Conservation (phyloP, 1,140 invertebrate genomes). For the Meloidogyne chitwoodi region DNA sequence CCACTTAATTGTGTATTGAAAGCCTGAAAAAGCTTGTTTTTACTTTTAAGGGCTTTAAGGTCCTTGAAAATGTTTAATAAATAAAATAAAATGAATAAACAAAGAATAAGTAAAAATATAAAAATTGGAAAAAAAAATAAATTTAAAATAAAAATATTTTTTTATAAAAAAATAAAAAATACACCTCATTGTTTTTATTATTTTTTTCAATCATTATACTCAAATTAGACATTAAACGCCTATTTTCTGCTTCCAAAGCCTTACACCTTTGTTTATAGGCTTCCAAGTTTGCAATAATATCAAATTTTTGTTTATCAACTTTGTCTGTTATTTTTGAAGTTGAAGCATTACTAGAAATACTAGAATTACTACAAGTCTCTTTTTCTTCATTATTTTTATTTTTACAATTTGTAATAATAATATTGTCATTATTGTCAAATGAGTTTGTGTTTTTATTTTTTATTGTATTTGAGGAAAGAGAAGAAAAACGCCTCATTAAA, state of each 20-base stretch:
- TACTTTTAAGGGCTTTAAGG: background rate
- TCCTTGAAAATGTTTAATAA: background rate
- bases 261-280: slow-evolving; percentile 24
- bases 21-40: background rate
- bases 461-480: background rate
- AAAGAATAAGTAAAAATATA: background rate
- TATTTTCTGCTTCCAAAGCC: slow-evolving; percentile 25
- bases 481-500: background rate
- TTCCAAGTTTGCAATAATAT: slow-evolving; percentile 18
- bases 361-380: background rate
- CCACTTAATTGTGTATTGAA: background rate
- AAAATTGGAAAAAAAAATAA: background rate
- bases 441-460: background rate
- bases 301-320: slow-evolving; percentile 2
- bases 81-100: background rate
- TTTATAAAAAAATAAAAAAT: too few relatives aligned
- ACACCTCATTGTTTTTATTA: slow-evolving; percentile 22
- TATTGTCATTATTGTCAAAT: too few relatives aligned
- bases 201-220: slow-evolving; percentile 19
- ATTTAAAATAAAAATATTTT: too few relatives aligned
- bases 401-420: background rate
- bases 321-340: background rate
- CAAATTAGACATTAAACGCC: slow-evolving; percentile 26
- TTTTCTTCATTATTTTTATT: background rate
- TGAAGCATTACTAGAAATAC: background rate